Conservation (phyloP, 2,888 invertebrate species). For the Conchocele bisecta region DNA sequence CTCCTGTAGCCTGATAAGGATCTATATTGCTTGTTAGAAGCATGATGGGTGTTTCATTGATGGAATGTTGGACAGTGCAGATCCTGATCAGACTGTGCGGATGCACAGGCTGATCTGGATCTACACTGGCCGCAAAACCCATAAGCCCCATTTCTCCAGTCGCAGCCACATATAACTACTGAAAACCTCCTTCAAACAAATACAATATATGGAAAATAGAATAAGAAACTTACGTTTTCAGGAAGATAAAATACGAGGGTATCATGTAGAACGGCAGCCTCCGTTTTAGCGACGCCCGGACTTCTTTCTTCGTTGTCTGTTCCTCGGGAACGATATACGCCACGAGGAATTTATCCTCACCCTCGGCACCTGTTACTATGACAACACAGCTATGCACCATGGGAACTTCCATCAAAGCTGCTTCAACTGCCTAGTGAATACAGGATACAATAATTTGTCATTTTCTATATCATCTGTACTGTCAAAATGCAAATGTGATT, state of each 20-base stretch:
- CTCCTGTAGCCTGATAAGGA: no score
- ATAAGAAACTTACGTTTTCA: constrained; percentile 75
- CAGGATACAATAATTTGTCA: constrained; percentile 11
- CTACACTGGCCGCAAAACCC: no score
- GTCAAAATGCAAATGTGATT: no score
- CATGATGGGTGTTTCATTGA: no score
- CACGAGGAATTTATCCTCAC: constrained; percentile 83
- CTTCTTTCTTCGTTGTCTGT: constrained; percentile 76
- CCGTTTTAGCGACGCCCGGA: constrained; percentile 81
- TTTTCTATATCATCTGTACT: not conserved
- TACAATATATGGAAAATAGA: no score
- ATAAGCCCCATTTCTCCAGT: no score
- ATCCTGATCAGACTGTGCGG: no score
- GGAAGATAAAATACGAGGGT: constrained; percentile 81
- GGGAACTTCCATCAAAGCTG: constrained; percentile 79
- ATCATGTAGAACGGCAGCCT: constrained; percentile 83
- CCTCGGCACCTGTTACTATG: constrained; percentile 81
- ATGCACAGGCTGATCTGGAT: no score
- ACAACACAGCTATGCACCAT: constrained; percentile 81
- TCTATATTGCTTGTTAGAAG: no score
- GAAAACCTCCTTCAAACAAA: no score
- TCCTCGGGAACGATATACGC: constrained; percentile 81
- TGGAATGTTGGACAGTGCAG: no score
- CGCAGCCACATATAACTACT: no score
- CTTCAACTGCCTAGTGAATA: constrained; percentile 83